Evolutionary conservation across 2,797 vertebrate species (phyloP), one percentile per base, ranked within the genome.

Genomic region (Onychomys leucogaster): DNA sequence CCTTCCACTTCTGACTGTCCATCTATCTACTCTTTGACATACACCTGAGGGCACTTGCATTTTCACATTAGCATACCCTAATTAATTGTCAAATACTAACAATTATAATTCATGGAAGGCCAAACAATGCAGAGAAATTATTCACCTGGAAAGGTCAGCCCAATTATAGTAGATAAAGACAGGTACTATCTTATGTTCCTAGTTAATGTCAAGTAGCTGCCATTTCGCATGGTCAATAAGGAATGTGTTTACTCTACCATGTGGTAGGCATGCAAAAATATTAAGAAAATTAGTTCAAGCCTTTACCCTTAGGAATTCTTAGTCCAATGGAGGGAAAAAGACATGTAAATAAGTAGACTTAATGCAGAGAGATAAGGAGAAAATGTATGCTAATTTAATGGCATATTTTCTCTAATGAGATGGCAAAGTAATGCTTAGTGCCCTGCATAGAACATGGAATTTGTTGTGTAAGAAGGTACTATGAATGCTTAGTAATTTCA

Each of bases 81-180:
- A 97, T 97, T 97, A 97, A 97, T 93, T 96, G 91, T 76, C 96
- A 97, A 95, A 96, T 90, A 92, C 80, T 80, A 97, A 82, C 84
- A 93, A 96, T 55, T 90, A 71, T 90, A 94, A 97, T 93, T 96
- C 86, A 95, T 89, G 90, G 95, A 80, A 96, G 73, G 73, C 65
- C 94, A 96, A 97, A 97, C 92, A 97, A 96, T 61, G 19, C 43
- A 55, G 67, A 91, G 69, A 90, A 95, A 97, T 96, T 93, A 97
- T 97, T 97, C 94, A 94, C 95, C 69, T 95, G 84, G 96, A 97
- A 97, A 98, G 97, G 96, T 98, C 97, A 98, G 90, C 43, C 95
- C 93, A 97, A 97, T 98, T 97, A 97, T 71, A 89, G 84, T 8
- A 95, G 94, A 97, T 94, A 95, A 97, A 96, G 37, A 82, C 43